A percentile compares a stretch with the other conserved stretches of the same genome.
These are phyloP conservation scores for Rhinatrema bivittatum DNA, from an alignment of 2,797 vertebrate species.

Conservation along the genomic window DNA sequence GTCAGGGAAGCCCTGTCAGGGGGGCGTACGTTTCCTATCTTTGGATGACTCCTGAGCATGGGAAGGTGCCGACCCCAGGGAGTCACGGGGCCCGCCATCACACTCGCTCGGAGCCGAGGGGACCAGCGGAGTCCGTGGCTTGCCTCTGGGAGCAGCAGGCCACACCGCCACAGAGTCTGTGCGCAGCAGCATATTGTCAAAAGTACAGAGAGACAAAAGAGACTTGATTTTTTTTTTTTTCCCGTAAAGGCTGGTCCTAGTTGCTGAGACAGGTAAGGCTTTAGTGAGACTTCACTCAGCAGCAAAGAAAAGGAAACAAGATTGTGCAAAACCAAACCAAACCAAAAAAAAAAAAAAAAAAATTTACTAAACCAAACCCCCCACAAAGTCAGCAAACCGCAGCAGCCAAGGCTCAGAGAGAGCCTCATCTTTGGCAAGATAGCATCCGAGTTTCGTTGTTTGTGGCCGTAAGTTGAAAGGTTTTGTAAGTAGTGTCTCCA, in stretches of 20 bases:
- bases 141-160: neutral
- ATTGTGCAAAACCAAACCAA: constrained; percentile 6
- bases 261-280: constrained; percentile 35
- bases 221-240: too few relatives aligned
- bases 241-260: too few relatives aligned
- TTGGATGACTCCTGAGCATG: too few relatives aligned
- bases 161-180: too few relatives aligned
- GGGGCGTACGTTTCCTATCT: neutral
- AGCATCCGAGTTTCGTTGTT: constrained; percentile 32
- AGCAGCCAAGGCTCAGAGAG: too few relatives aligned
- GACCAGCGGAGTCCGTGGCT: neutral
- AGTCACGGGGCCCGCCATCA: too few relatives aligned
- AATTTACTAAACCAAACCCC: constrained; percentile 4
- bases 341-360: neutral
- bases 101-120: too few relatives aligned
- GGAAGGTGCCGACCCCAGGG: too few relatives aligned
- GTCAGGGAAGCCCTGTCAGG: neutral
- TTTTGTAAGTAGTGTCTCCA: constrained; percentile 43
- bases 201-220: neutral
- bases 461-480: constrained; percentile 35
- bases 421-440: constrained; percentile 25
- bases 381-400: too few relatives aligned
- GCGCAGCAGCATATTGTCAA: neutral
- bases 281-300: constrained; percentile 23
- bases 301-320: constrained; percentile 6